phyloP scores from a whole-genome alignment of 2,888 invertebrate species.

The Drepanosiphum platanoidis region DNA sequence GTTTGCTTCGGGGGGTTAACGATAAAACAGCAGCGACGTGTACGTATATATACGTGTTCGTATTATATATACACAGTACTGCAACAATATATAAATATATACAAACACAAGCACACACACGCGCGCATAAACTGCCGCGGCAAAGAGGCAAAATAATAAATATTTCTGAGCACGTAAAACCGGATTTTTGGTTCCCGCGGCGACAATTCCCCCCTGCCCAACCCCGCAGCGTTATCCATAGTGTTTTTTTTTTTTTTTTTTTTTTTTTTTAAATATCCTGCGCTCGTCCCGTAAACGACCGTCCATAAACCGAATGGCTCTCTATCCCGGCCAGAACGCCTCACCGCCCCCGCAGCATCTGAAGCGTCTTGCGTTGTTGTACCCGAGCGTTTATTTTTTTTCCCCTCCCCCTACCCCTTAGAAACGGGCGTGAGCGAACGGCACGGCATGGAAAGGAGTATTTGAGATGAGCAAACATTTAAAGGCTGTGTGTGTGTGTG shows the following conservation, averaged over 20 bases:
- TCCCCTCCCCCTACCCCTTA: slow-evolving; percentile 4
- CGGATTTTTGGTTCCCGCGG: slow-evolving; percentile 62
- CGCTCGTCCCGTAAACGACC: slow-evolving; percentile 51
- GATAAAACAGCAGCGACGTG: slow-evolving; percentile 18
- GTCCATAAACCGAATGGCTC: slow-evolving; percentile 49
- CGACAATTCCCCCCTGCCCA: slow-evolving; percentile 26
- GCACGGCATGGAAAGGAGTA: neutral
- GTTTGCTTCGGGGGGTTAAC: slow-evolving; percentile 35
- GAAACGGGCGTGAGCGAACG: neutral
- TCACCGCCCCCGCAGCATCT: neutral
- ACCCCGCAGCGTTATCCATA: neutral
- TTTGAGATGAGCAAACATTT: slow-evolving; percentile 54
- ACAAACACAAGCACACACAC: neutral
- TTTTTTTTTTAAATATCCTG: slow-evolving; percentile 52
- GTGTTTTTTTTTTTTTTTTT: slow-evolving; percentile 12
- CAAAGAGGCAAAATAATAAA: slow-evolving; percentile 52
- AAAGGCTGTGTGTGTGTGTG: neutral
- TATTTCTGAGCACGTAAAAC: slow-evolving; percentile 61
- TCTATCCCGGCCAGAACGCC: neutral
- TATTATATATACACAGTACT: neutral
- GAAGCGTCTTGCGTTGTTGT: neutral
- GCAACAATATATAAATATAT: no score
- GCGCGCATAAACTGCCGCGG: neutral
- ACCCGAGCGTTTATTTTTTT: neutral
- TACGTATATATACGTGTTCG: neutral